Percentiles rank a stretch among this genome's conserved stretches.
These are phyloP conservation scores for Miichthys miiuy DNA, from an alignment of 2,797 vertebrate genomes.

Conservation along the genomic window DNA sequence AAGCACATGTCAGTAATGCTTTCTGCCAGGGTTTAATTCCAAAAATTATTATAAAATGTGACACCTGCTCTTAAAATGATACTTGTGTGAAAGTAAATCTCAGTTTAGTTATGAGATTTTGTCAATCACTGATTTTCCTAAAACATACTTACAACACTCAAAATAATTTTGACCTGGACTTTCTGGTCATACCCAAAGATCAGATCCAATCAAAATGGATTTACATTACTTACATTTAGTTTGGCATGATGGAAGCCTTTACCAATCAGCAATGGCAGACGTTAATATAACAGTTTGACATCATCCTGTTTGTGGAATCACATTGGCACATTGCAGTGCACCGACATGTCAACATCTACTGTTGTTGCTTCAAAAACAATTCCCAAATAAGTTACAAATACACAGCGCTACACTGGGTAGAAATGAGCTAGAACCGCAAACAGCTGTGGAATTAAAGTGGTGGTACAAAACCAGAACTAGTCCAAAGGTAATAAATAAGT, in stretches of 20 bases:
- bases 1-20: not conserved
- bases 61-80: constrained; percentile 17
- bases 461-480: not conserved
- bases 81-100: constrained; percentile 27
- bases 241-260: not conserved
- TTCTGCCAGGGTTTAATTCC: constrained; percentile 10
- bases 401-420: too few species aligned
- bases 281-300: too few species aligned
- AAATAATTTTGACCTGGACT: not conserved
- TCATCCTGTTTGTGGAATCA: not conserved
- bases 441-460: not conserved
- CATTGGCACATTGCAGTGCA: not conserved
- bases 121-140: constrained; percentile 27
- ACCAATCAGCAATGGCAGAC: not conserved
- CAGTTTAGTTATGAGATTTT: constrained; percentile 7
- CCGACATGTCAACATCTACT: not conserved
- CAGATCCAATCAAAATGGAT: not conserved
- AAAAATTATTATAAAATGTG: constrained; percentile 11
- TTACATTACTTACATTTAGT: not conserved
- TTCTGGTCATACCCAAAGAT: not conserved
- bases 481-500: not conserved
- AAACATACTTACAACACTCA: not conserved
- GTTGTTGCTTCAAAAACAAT: not conserved
- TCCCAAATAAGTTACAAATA: not conserved
- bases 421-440: not conserved